phyloP scores from a whole-genome alignment of 92 coral and sea anemone species.

The Bergia puertoricense region DNA sequence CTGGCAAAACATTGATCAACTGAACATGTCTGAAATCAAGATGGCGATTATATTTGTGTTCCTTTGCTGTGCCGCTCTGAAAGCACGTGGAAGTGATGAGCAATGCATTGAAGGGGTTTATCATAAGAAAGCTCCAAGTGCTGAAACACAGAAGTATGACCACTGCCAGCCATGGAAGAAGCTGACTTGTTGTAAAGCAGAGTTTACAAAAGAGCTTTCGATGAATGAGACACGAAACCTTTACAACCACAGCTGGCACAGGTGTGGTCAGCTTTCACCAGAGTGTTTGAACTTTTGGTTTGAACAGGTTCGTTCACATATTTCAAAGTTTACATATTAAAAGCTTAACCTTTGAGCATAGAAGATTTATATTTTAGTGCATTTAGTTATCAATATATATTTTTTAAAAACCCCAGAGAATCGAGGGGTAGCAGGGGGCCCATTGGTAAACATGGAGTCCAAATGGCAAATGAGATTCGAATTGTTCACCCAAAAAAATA shows the following conservation, averaged over 20 bases:
- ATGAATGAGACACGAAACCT: constrained; percentile 59
- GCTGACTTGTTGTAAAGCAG: constrained; percentile 74
- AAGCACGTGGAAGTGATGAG: constrained; percentile 32
- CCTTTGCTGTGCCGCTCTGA: background rate
- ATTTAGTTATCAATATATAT: too few species aligned
- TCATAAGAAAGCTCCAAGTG: constrained; percentile 73
- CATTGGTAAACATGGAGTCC: too few species aligned
- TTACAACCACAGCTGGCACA: constrained; percentile 90
- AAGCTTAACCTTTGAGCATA: too few species aligned
- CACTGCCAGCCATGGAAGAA: constrained; percentile 72
- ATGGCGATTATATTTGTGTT: background rate
- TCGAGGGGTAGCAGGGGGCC: too few species aligned
- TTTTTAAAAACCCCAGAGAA: too few species aligned
- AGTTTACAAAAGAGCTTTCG: constrained; percentile 69
- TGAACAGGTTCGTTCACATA: constrained; percentile 65
- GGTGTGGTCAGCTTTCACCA: constrained; percentile 69
- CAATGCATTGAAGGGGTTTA: constrained; percentile 71
- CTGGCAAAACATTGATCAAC: background rate
- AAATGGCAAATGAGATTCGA: too few species aligned
- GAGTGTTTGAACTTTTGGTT: constrained; percentile 78
- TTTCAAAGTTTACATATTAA: too few species aligned
- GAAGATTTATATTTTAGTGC: too few species aligned
- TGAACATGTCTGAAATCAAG: background rate
- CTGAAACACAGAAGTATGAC: constrained; percentile 59
- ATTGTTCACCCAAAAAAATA: too few species aligned